Conservation (phyloP, 2,113 vertebrate species). For the Felis chaus region DNA sequence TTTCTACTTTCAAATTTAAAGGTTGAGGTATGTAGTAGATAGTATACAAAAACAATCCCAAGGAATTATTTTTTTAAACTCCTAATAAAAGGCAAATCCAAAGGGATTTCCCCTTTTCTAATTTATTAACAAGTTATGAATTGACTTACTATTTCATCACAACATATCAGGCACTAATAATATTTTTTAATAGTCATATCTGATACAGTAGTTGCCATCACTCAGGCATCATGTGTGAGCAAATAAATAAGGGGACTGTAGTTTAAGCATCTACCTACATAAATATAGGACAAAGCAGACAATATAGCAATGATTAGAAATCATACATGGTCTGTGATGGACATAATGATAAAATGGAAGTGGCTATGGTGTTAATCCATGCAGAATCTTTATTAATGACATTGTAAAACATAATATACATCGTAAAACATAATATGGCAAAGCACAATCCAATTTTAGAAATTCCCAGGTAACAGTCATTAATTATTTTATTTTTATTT, state of each 20-base stretch:
- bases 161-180: background rate
- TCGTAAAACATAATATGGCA: background rate
- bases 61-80: background rate
- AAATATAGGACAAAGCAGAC: background rate
- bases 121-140: slow-evolving; percentile 17
- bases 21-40: background rate
- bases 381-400: background rate
- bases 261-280: background rate
- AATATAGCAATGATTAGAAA: background rate
- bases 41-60: background rate
- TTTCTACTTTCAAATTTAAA: background rate
- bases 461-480: background rate
- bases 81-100: background rate
- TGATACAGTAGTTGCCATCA: background rate
- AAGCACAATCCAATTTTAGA: background rate
- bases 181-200: background rate
- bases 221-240: background rate
- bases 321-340: background rate
- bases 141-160: background rate
- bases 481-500: background rate
- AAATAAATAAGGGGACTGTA: background rate
- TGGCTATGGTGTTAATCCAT: background rate
- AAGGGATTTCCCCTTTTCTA: background rate
- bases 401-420: background rate
- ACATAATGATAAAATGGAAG: background rate